These are phyloP conservation scores for Brachymystax lenok DNA, from an alignment of 2,797 vertebrate species.

Conservation along the genomic window DNA sequence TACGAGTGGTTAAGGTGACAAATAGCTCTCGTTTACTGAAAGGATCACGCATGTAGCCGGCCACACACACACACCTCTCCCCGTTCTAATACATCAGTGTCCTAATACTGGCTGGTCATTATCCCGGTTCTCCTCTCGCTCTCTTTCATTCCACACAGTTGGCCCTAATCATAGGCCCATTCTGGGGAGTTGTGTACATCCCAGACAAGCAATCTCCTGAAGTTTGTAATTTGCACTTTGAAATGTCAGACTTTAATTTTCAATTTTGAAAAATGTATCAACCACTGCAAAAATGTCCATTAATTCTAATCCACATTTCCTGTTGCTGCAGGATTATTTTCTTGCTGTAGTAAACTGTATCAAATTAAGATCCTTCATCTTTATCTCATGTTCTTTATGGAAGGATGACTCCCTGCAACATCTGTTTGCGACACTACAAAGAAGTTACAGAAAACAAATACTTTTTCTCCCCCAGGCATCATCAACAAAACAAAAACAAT, in stretches of 20 bases:
- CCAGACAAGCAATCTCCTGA: background rate
- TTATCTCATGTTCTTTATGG: background rate
- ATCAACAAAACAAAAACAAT: background rate
- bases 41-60: background rate
- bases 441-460: too few species aligned
- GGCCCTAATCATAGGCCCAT: slow-evolving; percentile 1
- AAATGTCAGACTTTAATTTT: too few species aligned
- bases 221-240: too few species aligned
- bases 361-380: too few species aligned
- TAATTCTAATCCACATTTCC: too few species aligned
- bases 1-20: background rate
- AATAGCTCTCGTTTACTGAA: background rate
- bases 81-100: background rate
- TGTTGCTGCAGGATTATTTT: too few species aligned
- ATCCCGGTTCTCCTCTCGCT: background rate
- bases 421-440: too few species aligned
- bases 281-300: too few species aligned
- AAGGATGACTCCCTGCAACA: background rate
- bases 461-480: too few species aligned
- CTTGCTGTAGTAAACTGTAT: too few species aligned
- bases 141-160: background rate
- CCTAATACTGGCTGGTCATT: background rate
- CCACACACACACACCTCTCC: background rate
- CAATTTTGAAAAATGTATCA: too few species aligned
- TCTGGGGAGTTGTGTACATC: background rate